Conservation (phyloP, 2,888 invertebrate species). For the Flexamia atlantica region DNA sequence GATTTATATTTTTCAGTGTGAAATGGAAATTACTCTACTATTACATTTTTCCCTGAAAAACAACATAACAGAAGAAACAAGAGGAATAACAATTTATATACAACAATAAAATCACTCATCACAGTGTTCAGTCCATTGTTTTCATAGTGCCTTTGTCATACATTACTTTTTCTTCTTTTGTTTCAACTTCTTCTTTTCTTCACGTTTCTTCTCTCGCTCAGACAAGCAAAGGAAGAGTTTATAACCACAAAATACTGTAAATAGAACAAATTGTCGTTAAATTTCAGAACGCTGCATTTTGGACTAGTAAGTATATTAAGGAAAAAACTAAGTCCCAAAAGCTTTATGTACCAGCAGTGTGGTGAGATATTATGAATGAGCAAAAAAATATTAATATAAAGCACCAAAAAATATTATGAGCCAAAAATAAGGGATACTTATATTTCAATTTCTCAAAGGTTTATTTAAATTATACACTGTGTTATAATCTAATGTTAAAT, state of each 20-base stretch:
- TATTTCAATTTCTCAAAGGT: no score
- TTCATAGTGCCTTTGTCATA: neutral
- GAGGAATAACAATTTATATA: conserved; percentile 24
- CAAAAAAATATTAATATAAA: no score
- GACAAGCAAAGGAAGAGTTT: conserved; percentile 66
- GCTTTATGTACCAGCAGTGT: no score
- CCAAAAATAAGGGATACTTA: no score
- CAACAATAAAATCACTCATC: conserved; percentile 18
- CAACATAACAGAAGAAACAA: neutral
- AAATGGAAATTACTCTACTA: neutral
- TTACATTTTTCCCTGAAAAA: neutral
- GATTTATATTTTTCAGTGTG: neutral
- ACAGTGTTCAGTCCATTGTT: conserved; percentile 21
- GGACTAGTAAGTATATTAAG: no score
- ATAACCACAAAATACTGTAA: conserved; percentile 66
- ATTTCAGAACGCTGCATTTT: no score
- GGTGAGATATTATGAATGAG: no score
- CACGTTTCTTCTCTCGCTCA: conserved; percentile 65
- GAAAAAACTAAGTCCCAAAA: no score
- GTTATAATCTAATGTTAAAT: no score
- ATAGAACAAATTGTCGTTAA: neutral
- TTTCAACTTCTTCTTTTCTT: conserved; percentile 67
- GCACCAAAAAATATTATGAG: no score
- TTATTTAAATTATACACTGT: no score
- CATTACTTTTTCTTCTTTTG: conserved; percentile 67